Evolutionary conservation across 2,888 invertebrate genomes (phyloP).

Genomic region (Hemicrepidius hirtus): DNA sequence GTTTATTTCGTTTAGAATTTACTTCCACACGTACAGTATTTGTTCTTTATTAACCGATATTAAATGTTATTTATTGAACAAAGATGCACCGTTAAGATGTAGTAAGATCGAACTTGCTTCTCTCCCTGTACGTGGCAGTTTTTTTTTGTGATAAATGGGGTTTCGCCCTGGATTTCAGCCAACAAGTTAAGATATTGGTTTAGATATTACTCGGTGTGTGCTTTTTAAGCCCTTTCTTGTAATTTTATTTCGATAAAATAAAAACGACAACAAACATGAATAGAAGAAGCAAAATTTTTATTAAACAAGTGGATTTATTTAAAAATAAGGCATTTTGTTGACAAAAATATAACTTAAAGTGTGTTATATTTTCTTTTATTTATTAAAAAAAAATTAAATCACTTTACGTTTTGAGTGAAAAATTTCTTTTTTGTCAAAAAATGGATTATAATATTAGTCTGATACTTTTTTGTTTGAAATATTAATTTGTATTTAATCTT

Average conservation of each 20-base stretch:
- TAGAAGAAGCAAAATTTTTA: too few relatives aligned
- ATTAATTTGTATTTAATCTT: constrained; percentile 8
- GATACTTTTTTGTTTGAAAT: too few relatives aligned
- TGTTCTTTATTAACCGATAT: constrained; percentile 12
- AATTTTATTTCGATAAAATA: constrained; percentile 8
- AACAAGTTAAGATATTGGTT: constrained; percentile 37
- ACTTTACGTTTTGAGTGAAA: too few relatives aligned
- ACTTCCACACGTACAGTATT: constrained; percentile 7
- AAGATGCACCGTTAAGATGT: constrained; percentile 4
- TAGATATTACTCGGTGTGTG: constrained; percentile 34
- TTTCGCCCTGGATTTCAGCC: constrained; percentile 34
- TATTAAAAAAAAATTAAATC: too few relatives aligned
- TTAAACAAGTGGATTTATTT: too few relatives aligned
- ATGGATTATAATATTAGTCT: too few relatives aligned
- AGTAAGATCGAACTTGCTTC: neutral
- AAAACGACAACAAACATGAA: neutral
- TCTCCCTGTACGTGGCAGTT: constrained; percentile 16
- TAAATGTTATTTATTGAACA: constrained; percentile 17
- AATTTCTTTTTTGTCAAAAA: too few relatives aligned
- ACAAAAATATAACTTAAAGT: too few relatives aligned
- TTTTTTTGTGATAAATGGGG: constrained; percentile 38
- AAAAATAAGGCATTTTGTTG: too few relatives aligned
- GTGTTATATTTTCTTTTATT: too few relatives aligned
- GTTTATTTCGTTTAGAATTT: constrained; percentile 28
- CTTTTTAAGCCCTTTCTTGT: constrained; percentile 16